A percentile compares a stretch with the other conserved stretches of the same genome.
These are phyloP conservation scores for Ptychoptera contaminata DNA, from an alignment of 2,888 invertebrate genomes.

Conservation along the genomic window DNA sequence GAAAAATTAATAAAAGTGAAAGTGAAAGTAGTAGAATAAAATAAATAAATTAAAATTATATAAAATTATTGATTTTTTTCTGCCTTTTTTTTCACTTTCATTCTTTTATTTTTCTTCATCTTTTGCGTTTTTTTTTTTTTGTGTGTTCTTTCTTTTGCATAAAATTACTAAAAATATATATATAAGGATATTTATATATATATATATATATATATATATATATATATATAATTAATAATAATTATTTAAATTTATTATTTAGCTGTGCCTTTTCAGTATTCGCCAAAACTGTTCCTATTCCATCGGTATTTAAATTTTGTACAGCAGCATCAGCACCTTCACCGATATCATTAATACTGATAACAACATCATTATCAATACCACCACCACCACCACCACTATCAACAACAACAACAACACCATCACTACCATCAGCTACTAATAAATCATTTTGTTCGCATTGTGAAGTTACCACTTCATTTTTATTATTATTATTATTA, in stretches of 20 bases:
- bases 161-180: neutral
- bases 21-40: too few relatives aligned
- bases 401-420: neutral
- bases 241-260: constrained; percentile 2
- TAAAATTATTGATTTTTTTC: too few relatives aligned
- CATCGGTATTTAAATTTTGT: constrained; percentile 10
- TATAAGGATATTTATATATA: neutral
- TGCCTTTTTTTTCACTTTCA: too few relatives aligned
- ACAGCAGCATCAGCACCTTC: constrained; percentile 8
- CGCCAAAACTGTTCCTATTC: constrained; percentile 6
- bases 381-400: neutral
- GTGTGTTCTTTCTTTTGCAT: neutral
- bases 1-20: too few relatives aligned
- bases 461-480: too few relatives aligned
- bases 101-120: too few relatives aligned
- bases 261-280: constrained; percentile 4
- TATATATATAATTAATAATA: constrained; percentile 3
- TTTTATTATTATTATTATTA: too few relatives aligned
- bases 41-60: too few relatives aligned
- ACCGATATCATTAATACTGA: constrained; percentile 1
- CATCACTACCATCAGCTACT: neutral
- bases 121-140: neutral
- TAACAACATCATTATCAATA: neutral
- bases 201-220: neutral
- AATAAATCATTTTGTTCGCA: neutral